These are phyloP conservation scores for Perodicticus potto DNA, from an alignment of 2,797 vertebrate genomes.

Conservation along the genomic window DNA sequence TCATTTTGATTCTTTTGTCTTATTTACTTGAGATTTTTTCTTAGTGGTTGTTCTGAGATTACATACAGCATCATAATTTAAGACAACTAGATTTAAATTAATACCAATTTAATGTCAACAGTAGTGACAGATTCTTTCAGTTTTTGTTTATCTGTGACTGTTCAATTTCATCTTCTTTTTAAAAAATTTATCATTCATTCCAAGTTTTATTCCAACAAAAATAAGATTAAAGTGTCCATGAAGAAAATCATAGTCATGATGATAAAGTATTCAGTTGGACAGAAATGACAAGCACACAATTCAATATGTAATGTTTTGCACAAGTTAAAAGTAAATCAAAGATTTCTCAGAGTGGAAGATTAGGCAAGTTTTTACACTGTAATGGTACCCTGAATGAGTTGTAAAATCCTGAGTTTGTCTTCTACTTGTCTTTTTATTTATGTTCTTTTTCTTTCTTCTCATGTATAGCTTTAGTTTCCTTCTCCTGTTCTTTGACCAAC, in stretches of 20 bases:
- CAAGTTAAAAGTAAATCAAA: background rate
- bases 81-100: background rate
- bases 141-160: background rate
- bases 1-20: background rate
- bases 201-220: constrained; percentile 87
- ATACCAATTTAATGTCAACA: background rate
- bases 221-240: constrained; percentile 58
- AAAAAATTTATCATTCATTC: constrained; percentile 66
- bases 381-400: constrained; percentile 70
- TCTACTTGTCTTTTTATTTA: constrained; percentile 97
- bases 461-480: constrained; percentile 96
- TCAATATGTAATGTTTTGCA: constrained; percentile 69
- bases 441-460: constrained; percentile 98
- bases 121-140: background rate
- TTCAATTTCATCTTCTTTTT: background rate
- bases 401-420: constrained; percentile 62
- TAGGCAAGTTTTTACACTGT: constrained; percentile 75
- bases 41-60: background rate
- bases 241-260: constrained; percentile 61
- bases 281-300: constrained; percentile 68
- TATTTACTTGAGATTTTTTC: background rate
- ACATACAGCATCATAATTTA: background rate
- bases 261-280: constrained; percentile 60
- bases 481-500: constrained; percentile 96
- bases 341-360: constrained; percentile 7